Evolutionary conservation across 23 tunicate genomes (phyloP), one percentile per base, ranked within the genome.

Genomic region (Pegea sp.): DNA sequence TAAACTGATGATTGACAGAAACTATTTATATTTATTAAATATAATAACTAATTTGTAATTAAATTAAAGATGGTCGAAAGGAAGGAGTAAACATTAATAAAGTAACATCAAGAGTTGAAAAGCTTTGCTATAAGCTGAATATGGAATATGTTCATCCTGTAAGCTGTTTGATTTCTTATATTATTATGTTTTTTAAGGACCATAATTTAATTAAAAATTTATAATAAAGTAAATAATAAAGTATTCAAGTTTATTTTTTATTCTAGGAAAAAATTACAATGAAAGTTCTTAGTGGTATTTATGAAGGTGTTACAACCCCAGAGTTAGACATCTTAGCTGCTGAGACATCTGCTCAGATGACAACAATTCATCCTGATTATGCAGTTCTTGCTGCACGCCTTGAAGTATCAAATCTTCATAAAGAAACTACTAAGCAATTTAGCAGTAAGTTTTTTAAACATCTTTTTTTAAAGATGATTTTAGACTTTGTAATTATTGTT

Each of bases 341-440:
- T 3, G 99, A 91, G 57, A 91, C 99, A 0, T 93, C 99, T 34
- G 99, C 99, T 3, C 93, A 90, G 23, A 61, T 91, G 99, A 79
- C 99, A 6, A 84, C 91, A n/a, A 72, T 64, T 19, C 99, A 91
- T 42, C 99, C 99, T n/a, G 99, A 91, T 51, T 91, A 91, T 64
- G 99, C 99, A 0, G 66, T 91, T 53, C 86, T 91, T 50, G 99
- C 99, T 49, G 99, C 99, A 1, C 72, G 99, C n/a, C 59, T 91
- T 23, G 93, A 87, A 18, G 78, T 91, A 6, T 78, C 93, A n/a
- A 91, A 91, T 58, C 62, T 91, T 3, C 99, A 91, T 69, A 91
- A 91, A 54, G 99, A 91, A 49, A 91, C 99, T 18, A 79, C 72
- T 26, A 91, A 91, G 56, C 49, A 60, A n/a, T 91, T 91, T 58